Conservation (phyloP, 2,113 vertebrate species). For the Indicator maculatus region DNA sequence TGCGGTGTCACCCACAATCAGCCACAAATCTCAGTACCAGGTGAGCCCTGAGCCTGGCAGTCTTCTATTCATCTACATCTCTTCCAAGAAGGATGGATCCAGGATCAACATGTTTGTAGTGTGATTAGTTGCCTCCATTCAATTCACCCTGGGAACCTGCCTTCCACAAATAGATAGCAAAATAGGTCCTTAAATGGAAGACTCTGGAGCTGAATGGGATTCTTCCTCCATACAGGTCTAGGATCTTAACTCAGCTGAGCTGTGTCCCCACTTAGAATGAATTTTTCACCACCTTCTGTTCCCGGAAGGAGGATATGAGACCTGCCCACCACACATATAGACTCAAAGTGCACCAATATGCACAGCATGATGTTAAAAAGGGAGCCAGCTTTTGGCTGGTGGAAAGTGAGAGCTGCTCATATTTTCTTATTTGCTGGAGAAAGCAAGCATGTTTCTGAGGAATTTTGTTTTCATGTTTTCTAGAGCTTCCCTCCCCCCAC, state of each 20-base stretch:
- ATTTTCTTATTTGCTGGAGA: neutral
- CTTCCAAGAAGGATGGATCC: neutral
- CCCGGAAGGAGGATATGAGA: neutral
- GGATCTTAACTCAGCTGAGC: neutral
- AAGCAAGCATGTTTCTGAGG: constrained; percentile 6
- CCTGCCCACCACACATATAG: neutral
- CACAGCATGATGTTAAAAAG: neutral
- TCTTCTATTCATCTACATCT: neutral
- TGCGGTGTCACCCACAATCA: accelerated
- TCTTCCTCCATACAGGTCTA: neutral
- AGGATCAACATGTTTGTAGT: neutral
- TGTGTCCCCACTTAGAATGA: neutral
- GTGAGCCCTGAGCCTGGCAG: neutral
- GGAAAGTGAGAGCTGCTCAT: neutral
- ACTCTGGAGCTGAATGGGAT: neutral
- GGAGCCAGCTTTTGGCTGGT: neutral
- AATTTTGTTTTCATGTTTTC: neutral
- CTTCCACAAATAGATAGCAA: neutral
- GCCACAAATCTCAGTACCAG: neutral
- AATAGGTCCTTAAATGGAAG: neutral
- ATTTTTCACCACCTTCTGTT: neutral
- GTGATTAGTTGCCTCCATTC: neutral
- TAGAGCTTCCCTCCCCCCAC: neutral
- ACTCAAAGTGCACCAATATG: neutral
- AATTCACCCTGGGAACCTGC: neutral